Evolutionary conservation across 2,797 vertebrate genomes (phyloP), one percentile per base, ranked within the genome.

Genomic region (Chaenodraco wilsoni): DNA sequence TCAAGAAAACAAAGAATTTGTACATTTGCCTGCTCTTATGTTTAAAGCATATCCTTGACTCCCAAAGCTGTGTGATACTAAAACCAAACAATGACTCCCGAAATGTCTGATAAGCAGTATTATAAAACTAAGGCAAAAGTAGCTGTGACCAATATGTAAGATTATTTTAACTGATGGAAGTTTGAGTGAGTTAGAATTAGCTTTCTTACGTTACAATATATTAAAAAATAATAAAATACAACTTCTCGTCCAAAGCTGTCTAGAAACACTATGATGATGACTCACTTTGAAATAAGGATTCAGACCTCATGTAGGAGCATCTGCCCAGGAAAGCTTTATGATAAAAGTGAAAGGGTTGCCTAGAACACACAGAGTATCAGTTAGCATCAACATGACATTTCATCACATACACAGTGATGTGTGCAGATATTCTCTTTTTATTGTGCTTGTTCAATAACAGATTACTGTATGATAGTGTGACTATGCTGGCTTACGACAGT

Each of bases 291-390:
- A 81, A 64, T 1, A 48, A 0, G 3, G 19, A 72, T 2, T 84
- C 44, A 3, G 69, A 6, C 40, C 27, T 89, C 46, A 94, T 61
- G 64, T 84, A 82, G n/a, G 90, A 84, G 71, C 94, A 95, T 59
- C 52, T 87, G 16, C 82, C 90, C 74, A 88, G 74, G 65, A 93
- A 86, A 0, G 1, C 0, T 9, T 81, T 60, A 11, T 83, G 77
- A 74, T 86, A 84, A 14, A 48, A 61, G 43, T 67, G 81, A 73
- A 88, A 78, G 19, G 14, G 11, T 40, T 81, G 60, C 73, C 94
- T 95, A 40, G 5, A 68, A 83, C 16, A 84, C 2, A 75, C 0
- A 79, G 6, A 1, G 68, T 67, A 66, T 57, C 31, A 74, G 40
- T 37, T 37, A 37, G 33, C 33, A 37, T 79, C 13, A 51, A 16